phyloP scores from a whole-genome alignment of 2,888 invertebrate species.

The Eristalis arbustorum region DNA sequence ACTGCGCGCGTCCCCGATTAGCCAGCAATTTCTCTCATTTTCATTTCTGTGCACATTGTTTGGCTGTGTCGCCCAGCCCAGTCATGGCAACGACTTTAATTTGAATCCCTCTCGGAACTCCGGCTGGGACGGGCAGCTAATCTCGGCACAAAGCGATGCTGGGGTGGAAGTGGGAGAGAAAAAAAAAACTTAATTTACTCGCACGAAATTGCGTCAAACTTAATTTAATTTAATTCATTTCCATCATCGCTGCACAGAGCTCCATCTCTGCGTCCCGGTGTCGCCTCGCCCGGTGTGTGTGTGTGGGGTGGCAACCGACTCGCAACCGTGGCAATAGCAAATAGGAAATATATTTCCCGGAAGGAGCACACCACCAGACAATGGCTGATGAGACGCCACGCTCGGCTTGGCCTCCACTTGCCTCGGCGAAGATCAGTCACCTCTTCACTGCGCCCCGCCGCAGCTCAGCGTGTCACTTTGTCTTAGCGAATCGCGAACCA shows the following conservation, averaged over 20 bases:
- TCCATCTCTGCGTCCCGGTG: background rate
- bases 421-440: slow-evolving; percentile 40
- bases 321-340: slow-evolving; percentile 22
- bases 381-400: slow-evolving; percentile 41
- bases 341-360: slow-evolving; percentile 49
- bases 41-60: background rate
- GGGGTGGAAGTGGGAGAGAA: background rate
- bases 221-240: slow-evolving; percentile 65
- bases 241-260: slow-evolving; percentile 13
- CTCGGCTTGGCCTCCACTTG: slow-evolving; percentile 1
- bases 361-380: slow-evolving; percentile 35
- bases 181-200: slow-evolving; percentile 46
- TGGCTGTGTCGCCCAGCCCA: too few species aligned
- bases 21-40: background rate
- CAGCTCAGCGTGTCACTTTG: background rate
- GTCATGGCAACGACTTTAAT: background rate
- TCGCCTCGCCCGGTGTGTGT: background rate
- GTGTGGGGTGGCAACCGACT: background rate
- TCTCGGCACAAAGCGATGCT: background rate
- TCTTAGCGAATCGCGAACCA: slow-evolving; percentile 15
- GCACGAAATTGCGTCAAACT: slow-evolving; percentile 57
- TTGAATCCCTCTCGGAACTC: background rate
- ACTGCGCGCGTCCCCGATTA: background rate
- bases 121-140: background rate
- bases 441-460: background rate